phyloP scores from a whole-genome alignment of 35 echinoderm and acorn worm genomes.

The Stichopus chloronotus region DNA sequence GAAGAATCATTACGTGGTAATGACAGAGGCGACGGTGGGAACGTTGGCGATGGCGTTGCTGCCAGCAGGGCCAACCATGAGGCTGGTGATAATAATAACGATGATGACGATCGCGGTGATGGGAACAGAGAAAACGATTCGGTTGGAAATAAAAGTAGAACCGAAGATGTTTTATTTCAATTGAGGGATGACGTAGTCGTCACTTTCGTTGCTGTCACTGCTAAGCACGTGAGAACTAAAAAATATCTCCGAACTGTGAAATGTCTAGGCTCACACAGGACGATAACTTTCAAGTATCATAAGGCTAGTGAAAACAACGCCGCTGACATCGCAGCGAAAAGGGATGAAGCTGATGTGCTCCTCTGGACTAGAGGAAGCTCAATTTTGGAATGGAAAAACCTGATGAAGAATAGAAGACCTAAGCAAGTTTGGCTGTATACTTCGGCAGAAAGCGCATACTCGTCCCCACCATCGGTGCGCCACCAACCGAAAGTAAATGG shows the following conservation, averaged over 20 bases:
- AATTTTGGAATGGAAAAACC: not conserved
- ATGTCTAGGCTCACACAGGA: not conserved
- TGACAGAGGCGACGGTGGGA: too few species aligned
- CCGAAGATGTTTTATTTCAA: not conserved
- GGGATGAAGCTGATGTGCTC: not conserved
- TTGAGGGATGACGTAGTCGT: not conserved
- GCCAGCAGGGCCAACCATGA: not conserved
- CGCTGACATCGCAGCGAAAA: not conserved
- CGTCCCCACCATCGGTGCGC: not conserved
- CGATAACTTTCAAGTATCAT: too few species aligned
- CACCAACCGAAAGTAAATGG: not conserved
- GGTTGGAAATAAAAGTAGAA: not conserved
- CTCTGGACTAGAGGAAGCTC: not conserved
- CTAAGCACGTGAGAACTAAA: not conserved
- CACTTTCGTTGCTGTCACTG: not conserved
- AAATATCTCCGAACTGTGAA: not conserved
- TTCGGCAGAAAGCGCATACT: not conserved
- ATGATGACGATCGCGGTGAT: not conserved
- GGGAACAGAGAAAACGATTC: not conserved
- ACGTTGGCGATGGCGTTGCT: not conserved
- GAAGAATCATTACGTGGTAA: too few species aligned
- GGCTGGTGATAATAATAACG: not conserved
- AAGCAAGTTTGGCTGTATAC: constrained; percentile 34
- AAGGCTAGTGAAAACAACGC: not conserved
- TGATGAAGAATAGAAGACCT: not conserved